These are phyloP conservation scores for Lerema accius DNA, from an alignment of 1,140 invertebrate species.

Conservation along the genomic window DNA sequence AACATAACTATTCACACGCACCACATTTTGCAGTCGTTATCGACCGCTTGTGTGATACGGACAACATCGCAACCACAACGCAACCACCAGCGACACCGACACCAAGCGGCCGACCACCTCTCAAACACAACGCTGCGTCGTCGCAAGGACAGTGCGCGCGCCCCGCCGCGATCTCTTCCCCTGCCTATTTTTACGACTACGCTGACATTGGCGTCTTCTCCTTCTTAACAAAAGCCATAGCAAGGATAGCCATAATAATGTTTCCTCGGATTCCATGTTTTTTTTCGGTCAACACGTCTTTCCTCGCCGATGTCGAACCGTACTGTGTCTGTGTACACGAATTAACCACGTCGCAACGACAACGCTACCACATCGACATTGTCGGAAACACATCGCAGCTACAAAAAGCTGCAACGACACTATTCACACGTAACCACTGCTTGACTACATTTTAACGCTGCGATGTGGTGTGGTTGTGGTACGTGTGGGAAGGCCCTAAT, in stretches of 20 bases:
- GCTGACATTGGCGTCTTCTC: too few relatives aligned
- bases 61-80: too few relatives aligned
- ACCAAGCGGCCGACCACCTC: too few relatives aligned
- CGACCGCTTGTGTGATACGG: too few relatives aligned
- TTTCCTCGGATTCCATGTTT: background rate
- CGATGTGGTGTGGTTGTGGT: constrained; percentile 6
- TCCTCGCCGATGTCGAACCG: background rate
- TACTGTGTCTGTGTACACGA: background rate
- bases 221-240: background rate
- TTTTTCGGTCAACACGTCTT: background rate
- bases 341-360: background rate
- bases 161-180: background rate
- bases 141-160: background rate
- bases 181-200: background rate
- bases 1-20: too few relatives aligned
- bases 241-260: background rate
- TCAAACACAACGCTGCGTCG: too few relatives aligned
- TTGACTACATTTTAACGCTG: constrained; percentile 1
- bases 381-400: constrained; percentile 1
- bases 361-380: background rate
- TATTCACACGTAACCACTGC: constrained; percentile 11
- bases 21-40: too few relatives aligned
- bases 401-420: constrained; percentile 5
- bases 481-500: background rate
- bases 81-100: too few relatives aligned